Percentiles rank a stretch among this genome's conserved stretches.
These are phyloP conservation scores for Bemisia tabaci DNA, from an alignment of 1,140 invertebrate species.

Conservation along the genomic window DNA sequence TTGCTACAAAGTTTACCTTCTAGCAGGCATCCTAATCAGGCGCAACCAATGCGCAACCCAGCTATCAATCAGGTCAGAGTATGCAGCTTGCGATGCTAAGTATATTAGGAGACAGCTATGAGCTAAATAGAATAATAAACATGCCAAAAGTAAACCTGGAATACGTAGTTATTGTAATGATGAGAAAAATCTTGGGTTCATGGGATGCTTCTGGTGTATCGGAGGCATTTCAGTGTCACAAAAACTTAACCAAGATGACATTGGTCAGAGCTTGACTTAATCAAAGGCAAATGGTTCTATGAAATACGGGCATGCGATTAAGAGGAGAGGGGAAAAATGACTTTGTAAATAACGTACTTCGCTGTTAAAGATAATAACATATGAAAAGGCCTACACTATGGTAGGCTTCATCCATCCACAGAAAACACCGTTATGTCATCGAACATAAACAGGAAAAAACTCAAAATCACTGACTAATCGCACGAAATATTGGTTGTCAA, in stretches of 20 bases:
- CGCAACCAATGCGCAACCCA: too few species aligned
- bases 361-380: not conserved
- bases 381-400: not conserved
- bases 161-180: too few species aligned
- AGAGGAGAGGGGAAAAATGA: not conserved
- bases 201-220: not conserved
- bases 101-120: too few species aligned
- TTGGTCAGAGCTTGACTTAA: not conserved
- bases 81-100: too few species aligned
- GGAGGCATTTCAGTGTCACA: not conserved
- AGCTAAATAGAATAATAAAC: too few species aligned
- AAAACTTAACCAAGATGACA: not conserved
- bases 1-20: too few species aligned
- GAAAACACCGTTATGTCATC: not conserved
- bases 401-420: not conserved
- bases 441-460: not conserved
- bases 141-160: too few species aligned
- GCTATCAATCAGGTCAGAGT: too few species aligned
- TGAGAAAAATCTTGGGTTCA: too few species aligned
- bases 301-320: not conserved
- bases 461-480: too few species aligned
- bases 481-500: too few species aligned
- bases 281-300: not conserved
- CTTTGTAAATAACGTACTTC: not conserved
- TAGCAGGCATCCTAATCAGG: too few species aligned